Base-by-base conservation (phyloP, 2,113 vertebrate species). In the Trogon surrucura region DNA sequence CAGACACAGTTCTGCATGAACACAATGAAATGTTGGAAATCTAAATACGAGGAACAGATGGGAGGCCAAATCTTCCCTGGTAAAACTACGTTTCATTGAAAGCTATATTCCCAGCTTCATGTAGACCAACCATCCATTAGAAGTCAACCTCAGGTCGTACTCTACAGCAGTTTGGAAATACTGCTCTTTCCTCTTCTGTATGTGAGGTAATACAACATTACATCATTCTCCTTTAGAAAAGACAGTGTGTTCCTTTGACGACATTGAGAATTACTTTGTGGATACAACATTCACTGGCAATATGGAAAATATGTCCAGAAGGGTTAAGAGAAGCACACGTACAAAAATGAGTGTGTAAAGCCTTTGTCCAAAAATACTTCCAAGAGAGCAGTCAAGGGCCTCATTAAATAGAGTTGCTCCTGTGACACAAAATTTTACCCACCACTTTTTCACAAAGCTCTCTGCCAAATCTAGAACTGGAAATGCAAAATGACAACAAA, bases 1-100 rank as follows among this genome's bases (percentile, higher is more conserved):
- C 88, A 96, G 95, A 96, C 96, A 92, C 13, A 67, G 73, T 79
- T 77, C 65, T 94, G 69, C 30, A 47, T 84, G n/a, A 81, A 79
- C 69, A 92, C 80, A 95, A 81, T 79, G 93, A 91, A 96, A 93
- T 53, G 72, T 7, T 75, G 93, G 77, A 94, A 92, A 50, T 54
- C 69, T 67, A 87, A 96, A 93, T 84, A 77, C 78, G 61, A 92
- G 65, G 69, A 80, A 25, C 83, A 96, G 88, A 96, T 85, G 72
- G 86, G 87, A 88, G 92, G 65, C 34, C 73, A 81, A 79, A 81
- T 48, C 45, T 91, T 60, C 80, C 54, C 82, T 71, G 47, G 25
- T 92, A 83, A 57, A 67, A 41, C 56, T 26, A 13, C 53, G 36
- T 88, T 89, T 91, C 75, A 13, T 5, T 78, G 88, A 79, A 92